Evolutionary conservation across 1,140 invertebrate species (phyloP).

Genomic region (Bombus sylvicola): DNA sequence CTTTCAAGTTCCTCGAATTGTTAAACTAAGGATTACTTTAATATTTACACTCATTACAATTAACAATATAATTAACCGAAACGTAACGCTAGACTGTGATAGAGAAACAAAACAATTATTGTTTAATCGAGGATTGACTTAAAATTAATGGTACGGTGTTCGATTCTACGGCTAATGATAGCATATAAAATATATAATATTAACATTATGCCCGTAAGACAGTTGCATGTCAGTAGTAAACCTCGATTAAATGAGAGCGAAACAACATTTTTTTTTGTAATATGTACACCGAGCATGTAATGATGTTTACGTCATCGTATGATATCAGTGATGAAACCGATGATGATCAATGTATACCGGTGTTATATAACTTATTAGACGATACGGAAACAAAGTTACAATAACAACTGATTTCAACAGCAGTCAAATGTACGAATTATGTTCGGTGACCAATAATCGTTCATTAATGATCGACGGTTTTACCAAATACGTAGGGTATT

Average conservation of each 20-base stretch:
- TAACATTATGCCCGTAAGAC: conserved; percentile 31
- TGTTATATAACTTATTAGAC: conserved; percentile 11
- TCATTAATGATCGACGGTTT: background rate
- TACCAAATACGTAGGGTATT: background rate
- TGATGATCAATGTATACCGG: background rate
- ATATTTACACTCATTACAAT: conserved; percentile 46
- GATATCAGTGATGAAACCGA: background rate
- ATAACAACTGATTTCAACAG: conserved; percentile 35
- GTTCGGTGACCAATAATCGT: background rate
- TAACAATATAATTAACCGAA: conserved; percentile 33
- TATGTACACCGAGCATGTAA: conserved; percentile 29
- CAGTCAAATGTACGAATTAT: conserved; percentile 26
- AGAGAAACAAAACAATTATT: conserved; percentile 26
- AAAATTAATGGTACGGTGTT: conserved; percentile 20
- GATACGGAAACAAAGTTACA: conserved; percentile 27
- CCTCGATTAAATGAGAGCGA: conserved; percentile 19
- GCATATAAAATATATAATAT: conserved; percentile 33
- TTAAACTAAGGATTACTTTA: conserved; percentile 32
- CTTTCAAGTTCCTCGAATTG: background rate
- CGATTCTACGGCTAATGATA: conserved; percentile 18
- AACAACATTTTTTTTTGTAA: background rate
- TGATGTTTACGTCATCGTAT: conserved; percentile 5
- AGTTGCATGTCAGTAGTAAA: background rate
- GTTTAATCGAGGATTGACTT: background rate
- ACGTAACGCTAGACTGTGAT: conserved; percentile 11